Evolutionary conservation across 2,113 vertebrate species (phyloP).

Genomic region (Centrocercus urophasianus): DNA sequence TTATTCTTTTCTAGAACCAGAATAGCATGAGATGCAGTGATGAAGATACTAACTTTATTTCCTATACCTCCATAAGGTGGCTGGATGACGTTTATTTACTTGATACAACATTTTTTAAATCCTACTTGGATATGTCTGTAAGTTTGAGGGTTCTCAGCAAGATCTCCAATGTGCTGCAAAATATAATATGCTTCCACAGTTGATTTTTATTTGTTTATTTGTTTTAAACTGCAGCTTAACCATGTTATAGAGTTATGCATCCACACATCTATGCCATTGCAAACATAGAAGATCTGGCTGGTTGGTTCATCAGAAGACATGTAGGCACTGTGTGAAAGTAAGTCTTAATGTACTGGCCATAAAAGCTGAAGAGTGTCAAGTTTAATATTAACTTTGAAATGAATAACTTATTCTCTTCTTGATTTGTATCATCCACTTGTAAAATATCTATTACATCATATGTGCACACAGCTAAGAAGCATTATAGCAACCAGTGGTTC

Average conservation of each 20-base stretch:
- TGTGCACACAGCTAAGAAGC: accelerated
- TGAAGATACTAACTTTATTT: neutral
- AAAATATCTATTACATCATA: neutral
- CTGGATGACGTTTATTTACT: neutral
- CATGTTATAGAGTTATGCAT: neutral
- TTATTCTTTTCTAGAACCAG: neutral
- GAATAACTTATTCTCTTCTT: neutral
- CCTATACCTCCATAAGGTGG: neutral
- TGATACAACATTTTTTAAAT: neutral
- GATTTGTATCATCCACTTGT: neutral
- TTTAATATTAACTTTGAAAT: neutral
- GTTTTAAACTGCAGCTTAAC: neutral
- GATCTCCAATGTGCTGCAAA: neutral
- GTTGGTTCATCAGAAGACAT: neutral
- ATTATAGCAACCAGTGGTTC: neutral
- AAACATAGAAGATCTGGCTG: neutral
- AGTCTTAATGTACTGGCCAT: neutral
- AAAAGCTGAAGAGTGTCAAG: neutral
- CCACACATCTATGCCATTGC: neutral
- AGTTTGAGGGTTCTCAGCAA: neutral
- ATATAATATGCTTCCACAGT: neutral
- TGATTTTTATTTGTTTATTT: neutral
- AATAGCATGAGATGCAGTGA: neutral
- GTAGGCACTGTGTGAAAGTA: neutral
- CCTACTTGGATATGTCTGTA: neutral